Evolutionary conservation across 1,140 invertebrate species (phyloP).

Genomic region (Pygmarrhopalites habei): DNA sequence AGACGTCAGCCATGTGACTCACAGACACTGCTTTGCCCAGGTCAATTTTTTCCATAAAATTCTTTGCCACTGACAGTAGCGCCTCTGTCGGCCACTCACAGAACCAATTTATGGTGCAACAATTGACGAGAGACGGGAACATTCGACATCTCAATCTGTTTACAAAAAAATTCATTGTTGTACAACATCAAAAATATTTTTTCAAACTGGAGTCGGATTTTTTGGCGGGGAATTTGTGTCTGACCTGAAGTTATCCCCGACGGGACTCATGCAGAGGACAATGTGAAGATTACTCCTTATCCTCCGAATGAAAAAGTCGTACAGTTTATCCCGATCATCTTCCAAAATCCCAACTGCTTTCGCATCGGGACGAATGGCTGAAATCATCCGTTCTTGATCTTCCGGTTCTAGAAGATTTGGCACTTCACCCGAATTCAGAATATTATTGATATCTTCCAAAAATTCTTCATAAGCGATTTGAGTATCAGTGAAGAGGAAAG

Average conservation of each 20-base stretch:
- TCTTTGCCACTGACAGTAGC: slow-evolving; percentile 66
- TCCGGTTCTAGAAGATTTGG: slow-evolving; percentile 65
- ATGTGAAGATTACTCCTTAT: slow-evolving; percentile 73
- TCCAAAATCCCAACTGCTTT: slow-evolving; percentile 61
- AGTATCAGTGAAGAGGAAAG: slow-evolving; percentile 81
- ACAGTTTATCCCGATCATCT: slow-evolving; percentile 66
- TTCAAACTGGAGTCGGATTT: no score
- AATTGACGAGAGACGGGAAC: slow-evolving; percentile 87
- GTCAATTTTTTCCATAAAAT: slow-evolving; percentile 47
- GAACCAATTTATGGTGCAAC: slow-evolving; percentile 91
- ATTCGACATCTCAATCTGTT: slow-evolving; percentile 62
- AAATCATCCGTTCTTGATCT: slow-evolving; percentile 72
- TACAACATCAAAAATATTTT: slow-evolving; percentile 5
- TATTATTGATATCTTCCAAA: slow-evolving; percentile 85
- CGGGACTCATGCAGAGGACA: slow-evolving; percentile 81
- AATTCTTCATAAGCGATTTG: slow-evolving; percentile 88
- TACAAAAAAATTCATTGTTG: slow-evolving; percentile 2
- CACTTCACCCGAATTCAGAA: slow-evolving; percentile 66
- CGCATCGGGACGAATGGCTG: slow-evolving; percentile 59
- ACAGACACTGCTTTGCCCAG: slow-evolving; percentile 44
- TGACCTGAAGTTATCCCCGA: slow-evolving; percentile 72
- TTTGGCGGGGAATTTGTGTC: no score
- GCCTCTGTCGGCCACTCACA: slow-evolving; percentile 83
- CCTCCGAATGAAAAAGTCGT: slow-evolving; percentile 70
- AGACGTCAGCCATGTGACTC: slow-evolving; percentile 57